These are phyloP conservation scores for Takifugu flavidus DNA, from an alignment of 2,113 vertebrate genomes.

Conservation along the genomic window DNA sequence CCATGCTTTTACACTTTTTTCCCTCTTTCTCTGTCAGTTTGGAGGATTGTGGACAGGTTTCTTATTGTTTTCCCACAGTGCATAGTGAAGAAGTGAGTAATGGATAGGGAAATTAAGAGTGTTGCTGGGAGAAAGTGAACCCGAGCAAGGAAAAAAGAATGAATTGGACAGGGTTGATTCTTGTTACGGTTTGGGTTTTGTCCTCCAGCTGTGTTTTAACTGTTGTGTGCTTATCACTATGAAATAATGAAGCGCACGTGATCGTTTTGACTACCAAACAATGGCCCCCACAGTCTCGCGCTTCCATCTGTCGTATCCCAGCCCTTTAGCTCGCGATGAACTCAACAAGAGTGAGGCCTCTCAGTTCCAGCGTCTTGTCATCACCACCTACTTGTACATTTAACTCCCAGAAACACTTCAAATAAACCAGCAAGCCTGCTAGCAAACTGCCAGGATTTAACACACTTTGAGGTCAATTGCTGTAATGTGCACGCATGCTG, in stretches of 20 bases:
- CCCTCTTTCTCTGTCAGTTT: constrained; percentile 3
- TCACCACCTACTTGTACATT: constrained; percentile 52
- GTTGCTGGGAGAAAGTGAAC: background rate
- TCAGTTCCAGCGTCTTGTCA: constrained; percentile 55
- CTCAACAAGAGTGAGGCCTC: constrained; percentile 20
- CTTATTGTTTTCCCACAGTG: constrained; percentile 7
- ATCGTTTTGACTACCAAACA: constrained; percentile 3
- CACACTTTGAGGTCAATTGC: constrained; percentile 50
- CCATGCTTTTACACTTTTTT: constrained; percentile 39
- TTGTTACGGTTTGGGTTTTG: background rate
- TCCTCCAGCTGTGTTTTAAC: background rate
- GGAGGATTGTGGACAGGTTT: background rate
- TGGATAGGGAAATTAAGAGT: constrained; percentile 6
- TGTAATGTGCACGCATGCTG: constrained; percentile 37
- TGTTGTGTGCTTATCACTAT: background rate
- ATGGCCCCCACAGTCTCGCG: constrained; percentile 29
- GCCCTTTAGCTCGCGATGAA: constrained; percentile 31
- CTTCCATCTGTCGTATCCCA: constrained; percentile 31
- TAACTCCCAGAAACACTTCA: constrained; percentile 36
- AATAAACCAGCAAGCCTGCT: constrained; percentile 34
- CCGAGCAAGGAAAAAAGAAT: background rate
- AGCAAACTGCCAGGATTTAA: constrained; percentile 52
- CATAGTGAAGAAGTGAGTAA: constrained; percentile 6
- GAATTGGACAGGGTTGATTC: background rate
- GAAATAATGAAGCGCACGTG: background rate